Base-by-base conservation (phyloP, 2,888 invertebrate genomes). In the Cheilosia urbana region DNA sequence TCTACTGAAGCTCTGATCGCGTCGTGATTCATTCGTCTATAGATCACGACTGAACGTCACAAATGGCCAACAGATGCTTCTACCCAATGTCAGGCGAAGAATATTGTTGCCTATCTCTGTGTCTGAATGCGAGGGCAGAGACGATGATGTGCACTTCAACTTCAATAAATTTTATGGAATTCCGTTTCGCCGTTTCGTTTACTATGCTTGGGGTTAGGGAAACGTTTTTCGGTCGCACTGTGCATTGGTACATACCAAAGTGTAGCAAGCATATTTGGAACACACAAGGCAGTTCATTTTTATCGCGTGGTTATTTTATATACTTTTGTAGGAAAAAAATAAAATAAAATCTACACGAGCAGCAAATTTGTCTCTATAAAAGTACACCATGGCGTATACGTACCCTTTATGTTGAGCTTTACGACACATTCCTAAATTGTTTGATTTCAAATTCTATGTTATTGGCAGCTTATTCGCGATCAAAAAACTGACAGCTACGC, bases 1-100 rank as follows among this genome's bases (percentile, higher is more conserved):
- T 55, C 30, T 37, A 73, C 45, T 47, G 37, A 63, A 49, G 37
- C 51, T 63, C 37, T 47, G 79, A 79, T 69, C 73, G 58, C 69
- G 78, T 75, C 68, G 82, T 82, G 75, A 69, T 60, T 53, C 79
- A 75, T 58, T 75, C 69, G 79, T 58, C 75, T 84, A 21, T 65
- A 75, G 79, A 84, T 75, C 69, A 75, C 75, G 63, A 84, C 79
- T 84, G 79, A 83, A 73, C 78, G 73, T 78, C 81, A 71, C 77
- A 71, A 82, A 77, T 82, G 76, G 53, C 47, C 45, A 76, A 71
- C 76, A 82, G 76, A 76, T 82, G 80, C 75, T 62, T 80, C 68
- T 42, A 73, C 66, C 62, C 80, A 66, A 55, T 19, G 47, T 37
- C 40, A 63, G 62, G 30, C 62, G 49, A 40, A 42, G 42, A 72